A percentile compares a stretch with the other conserved stretches of the same genome.
Evolutionary conservation across 2,797 vertebrate species (phyloP).

Genomic region (Sebastes taczanowskii): DNA sequence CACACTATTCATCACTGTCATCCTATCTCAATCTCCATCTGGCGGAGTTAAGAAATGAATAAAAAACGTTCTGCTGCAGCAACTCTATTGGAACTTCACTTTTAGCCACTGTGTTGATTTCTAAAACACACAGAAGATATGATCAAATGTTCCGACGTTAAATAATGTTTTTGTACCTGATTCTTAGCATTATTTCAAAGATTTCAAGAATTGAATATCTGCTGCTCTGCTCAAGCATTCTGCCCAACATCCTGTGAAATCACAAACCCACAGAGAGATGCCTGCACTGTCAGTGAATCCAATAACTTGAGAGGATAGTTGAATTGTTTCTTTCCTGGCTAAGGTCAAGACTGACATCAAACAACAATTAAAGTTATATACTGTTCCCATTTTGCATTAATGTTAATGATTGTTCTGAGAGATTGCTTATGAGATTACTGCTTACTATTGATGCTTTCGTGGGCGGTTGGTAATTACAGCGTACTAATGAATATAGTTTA

Average conservation of each 20-base stretch:
- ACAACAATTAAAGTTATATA: constrained; percentile 20
- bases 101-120: background rate
- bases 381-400: constrained; percentile 17
- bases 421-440: constrained; percentile 1
- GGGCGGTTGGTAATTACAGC: constrained; percentile 13
- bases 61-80: constrained; percentile 11
- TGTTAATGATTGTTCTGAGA: constrained; percentile 19
- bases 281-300: background rate
- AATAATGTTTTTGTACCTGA: background rate
- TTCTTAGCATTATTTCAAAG: background rate
- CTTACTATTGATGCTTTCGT: background rate
- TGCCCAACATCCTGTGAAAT: background rate
- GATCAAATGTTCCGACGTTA: no score
- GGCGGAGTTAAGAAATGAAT: constrained; percentile 16
- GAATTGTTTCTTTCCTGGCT: background rate
- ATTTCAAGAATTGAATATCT: background rate
- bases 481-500: constrained; percentile 18
- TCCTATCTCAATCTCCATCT: constrained; percentile 52
- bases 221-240: background rate
- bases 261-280: background rate
- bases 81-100: background rate
- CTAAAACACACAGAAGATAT: background rate
- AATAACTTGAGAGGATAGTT: background rate
- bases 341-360: constrained; percentile 10
- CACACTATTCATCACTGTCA: constrained; percentile 56